phyloP scores from a whole-genome alignment of 2,888 invertebrate species.

The Tipula vernalis region DNA sequence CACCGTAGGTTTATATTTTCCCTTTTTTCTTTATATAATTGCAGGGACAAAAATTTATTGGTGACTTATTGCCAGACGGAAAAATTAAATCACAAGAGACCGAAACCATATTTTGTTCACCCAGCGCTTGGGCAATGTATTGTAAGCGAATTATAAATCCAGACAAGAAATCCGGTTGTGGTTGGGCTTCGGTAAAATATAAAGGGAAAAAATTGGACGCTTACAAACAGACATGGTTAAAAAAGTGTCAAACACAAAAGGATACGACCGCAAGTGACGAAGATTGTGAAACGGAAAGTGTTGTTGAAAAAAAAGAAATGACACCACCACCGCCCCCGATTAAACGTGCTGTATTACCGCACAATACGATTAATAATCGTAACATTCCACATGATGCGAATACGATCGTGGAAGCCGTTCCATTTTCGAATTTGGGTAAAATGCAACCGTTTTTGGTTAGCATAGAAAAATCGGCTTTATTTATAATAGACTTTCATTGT shows the following conservation, averaged over 20 bases:
- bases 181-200: constrained; percentile 86
- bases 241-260: constrained; percentile 50
- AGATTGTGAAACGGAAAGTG: constrained; percentile 43
- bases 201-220: constrained; percentile 78
- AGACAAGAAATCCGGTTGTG: constrained; percentile 83
- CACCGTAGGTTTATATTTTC: neutral
- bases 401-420: constrained; percentile 76
- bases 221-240: constrained; percentile 75
- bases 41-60: constrained; percentile 79
- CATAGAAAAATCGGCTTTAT: constrained; percentile 71
- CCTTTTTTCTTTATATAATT: constrained; percentile 20
- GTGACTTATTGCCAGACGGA: constrained; percentile 72
- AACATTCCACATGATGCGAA: constrained; percentile 73
- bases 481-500: constrained; percentile 86
- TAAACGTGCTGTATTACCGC: constrained; percentile 57
- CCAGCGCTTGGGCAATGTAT: constrained; percentile 87
- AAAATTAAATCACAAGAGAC: constrained; percentile 83
- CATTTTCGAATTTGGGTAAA: constrained; percentile 77
- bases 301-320: constrained; percentile 43
- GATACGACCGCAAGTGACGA: constrained; percentile 35
- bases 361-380: constrained; percentile 61
- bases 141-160: constrained; percentile 86
- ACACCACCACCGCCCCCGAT: constrained; percentile 43
- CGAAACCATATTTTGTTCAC: constrained; percentile 74
- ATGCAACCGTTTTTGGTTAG: constrained; percentile 87